Base-by-base conservation (phyloP, 2,797 vertebrate species). In the Sebastolobus altivelis region DNA sequence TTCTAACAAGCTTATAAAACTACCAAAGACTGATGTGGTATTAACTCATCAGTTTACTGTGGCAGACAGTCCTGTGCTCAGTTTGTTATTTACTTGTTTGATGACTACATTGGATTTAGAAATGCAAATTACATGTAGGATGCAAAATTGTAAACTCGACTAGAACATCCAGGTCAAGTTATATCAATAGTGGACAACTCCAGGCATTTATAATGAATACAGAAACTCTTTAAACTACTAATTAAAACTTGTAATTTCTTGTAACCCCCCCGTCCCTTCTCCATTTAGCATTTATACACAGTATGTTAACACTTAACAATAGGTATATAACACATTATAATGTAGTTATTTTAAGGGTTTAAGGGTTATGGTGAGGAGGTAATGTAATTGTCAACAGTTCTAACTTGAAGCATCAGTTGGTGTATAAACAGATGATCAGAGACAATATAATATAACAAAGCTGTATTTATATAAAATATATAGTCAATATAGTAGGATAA, bases 111-210 rank as follows among this genome's bases (percentile, higher is more conserved):
- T 59, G 12, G 5, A 62, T 55, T 55, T 7, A 56, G 16, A 35
- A 55, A 33, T 33, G 1, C 27, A 55, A 38, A 60, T 33, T 31
- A 5, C 20, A n/a, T 25, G 29, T 8, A 1, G 4, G 8, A 43
- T 54, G 61, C n/a, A 27, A 25, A 49, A 75, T 46, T 25, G 27
- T 58, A 52, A 43, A 38, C 14, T n/a, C 2, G 38, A 22, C 13
- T 27, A 4, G 7, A 72, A 74, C 62, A 67, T 72, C 13, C 55
- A 69, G 35, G 72, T 76, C 29, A 8, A 33, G 33, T 67, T 37
- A 52, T 72, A 71, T 75, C 62, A 75, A 59, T 55, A 56, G 65
- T 52, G 18, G 6, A 12, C 18, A 37, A n/a, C 20, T 66, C 8
- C 35, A 63, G 20, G 40, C 65, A 8, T 25, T 59, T n/a, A 22